Evolutionary conservation across 1,140 invertebrate genomes (phyloP).

Genomic region (Drosophila lacteicornis): DNA sequence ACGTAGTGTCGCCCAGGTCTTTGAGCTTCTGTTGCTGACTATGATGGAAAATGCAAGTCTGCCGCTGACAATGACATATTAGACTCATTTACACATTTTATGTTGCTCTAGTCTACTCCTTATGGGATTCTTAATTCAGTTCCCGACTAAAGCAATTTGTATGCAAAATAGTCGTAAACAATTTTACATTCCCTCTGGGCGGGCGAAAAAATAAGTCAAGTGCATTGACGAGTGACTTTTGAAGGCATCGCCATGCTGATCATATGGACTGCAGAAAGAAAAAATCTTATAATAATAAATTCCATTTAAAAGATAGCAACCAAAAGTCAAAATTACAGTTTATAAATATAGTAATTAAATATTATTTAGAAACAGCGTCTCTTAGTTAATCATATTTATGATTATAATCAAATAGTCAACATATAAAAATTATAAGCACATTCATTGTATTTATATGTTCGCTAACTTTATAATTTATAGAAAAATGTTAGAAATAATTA

Average conservation of each 20-base stretch:
- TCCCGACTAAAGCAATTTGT: slow-evolving; percentile 63
- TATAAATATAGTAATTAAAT: neutral
- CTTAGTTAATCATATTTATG: no score
- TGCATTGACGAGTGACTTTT: slow-evolving; percentile 68
- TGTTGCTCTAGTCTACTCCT: slow-evolving; percentile 15
- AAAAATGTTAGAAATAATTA: no score
- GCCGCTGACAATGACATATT: slow-evolving; percentile 77
- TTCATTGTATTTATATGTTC: no score
- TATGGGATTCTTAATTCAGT: slow-evolving; percentile 12
- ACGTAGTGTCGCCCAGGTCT: slow-evolving; percentile 31
- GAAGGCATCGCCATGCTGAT: slow-evolving; percentile 33
- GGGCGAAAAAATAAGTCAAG: slow-evolving; percentile 70
- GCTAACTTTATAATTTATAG: no score
- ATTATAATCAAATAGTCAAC: no score
- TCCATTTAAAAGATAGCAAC: neutral
- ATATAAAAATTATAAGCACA: no score
- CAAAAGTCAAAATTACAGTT: neutral
- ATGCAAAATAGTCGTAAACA: slow-evolving; percentile 76
- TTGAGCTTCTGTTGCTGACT: slow-evolving; percentile 53
- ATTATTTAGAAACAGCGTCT: neutral
- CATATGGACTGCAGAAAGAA: slow-evolving; percentile 7
- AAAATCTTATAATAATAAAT: neutral
- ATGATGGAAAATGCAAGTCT: slow-evolving; percentile 67
- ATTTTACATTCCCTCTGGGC: slow-evolving; percentile 49
- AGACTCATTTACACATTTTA: slow-evolving; percentile 71